Conservation (phyloP, 2,888 invertebrate genomes). For the Cremastinae sp. region DNA sequence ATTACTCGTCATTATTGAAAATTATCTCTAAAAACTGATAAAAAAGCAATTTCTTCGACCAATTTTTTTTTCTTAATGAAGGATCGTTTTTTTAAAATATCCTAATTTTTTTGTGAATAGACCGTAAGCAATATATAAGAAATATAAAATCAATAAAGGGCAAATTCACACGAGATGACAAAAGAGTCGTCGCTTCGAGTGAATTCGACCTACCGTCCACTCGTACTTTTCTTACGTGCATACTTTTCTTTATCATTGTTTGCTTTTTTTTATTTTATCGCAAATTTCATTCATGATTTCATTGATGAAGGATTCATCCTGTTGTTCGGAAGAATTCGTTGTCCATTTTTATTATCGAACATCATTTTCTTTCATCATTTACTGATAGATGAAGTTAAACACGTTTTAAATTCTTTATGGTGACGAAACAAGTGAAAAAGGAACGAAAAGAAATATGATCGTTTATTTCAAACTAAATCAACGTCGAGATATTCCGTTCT, state of each 20-base stretch:
- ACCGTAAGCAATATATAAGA: no score
- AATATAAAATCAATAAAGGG: neutral
- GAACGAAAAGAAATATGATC: constrained; percentile 7
- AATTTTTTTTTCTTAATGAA: neutral
- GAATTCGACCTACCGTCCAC: no score
- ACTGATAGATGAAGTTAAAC: neutral
- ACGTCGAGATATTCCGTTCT: neutral
- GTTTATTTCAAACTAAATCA: constrained; percentile 6
- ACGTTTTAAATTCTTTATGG: constrained; percentile 3
- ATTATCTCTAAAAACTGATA: neutral
- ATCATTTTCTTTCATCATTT: constrained; percentile 26
- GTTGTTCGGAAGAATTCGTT: neutral
- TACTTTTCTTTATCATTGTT: no score
- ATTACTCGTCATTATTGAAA: constrained; percentile 27
- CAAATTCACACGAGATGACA: no score
- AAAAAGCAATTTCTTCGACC: constrained; percentile 3
- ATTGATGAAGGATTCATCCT: neutral
- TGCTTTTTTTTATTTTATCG: no score
- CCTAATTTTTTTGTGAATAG: no score
- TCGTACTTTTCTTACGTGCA: no score
- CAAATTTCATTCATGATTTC: no score
- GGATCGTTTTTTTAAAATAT: neutral
- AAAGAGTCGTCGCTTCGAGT: no score
- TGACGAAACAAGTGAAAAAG: constrained; percentile 2
- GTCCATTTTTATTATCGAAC: neutral